A percentile compares a stretch with the other conserved stretches of the same genome.
phyloP scores from a whole-genome alignment of 64 coral and sea anemone genomes.

The Stylophora pistillata region DNA sequence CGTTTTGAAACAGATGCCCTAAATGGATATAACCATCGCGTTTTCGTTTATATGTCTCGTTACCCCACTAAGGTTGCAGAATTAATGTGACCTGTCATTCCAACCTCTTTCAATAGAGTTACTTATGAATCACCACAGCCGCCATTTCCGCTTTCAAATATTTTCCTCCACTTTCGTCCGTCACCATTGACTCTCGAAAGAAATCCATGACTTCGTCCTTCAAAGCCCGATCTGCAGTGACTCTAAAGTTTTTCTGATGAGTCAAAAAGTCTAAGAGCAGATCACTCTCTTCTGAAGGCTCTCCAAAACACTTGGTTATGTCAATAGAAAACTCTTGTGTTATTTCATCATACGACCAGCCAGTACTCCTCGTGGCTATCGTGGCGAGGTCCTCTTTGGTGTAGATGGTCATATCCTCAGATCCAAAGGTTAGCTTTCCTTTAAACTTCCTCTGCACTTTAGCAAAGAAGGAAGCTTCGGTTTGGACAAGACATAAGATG shows the following conservation, averaged over 20 bases:
- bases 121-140: background rate
- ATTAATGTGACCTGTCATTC: too few relatives aligned
- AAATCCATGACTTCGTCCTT: conserved; percentile 10
- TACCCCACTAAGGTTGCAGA: too few relatives aligned
- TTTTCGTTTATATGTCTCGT: too few relatives aligned
- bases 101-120: background rate
- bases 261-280: conserved; percentile 28
- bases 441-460: conserved; percentile 29
- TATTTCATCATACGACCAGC: conserved; percentile 14
- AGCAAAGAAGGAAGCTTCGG: conserved; percentile 2
- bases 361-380: background rate
- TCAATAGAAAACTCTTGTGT: conserved; percentile 8
- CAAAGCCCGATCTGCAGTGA: conserved; percentile 27
- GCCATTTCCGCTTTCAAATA: conserved; percentile 8
- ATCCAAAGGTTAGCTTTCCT: conserved; percentile 10
- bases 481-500: conserved; percentile 23
- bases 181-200: background rate
- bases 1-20: too few relatives aligned
- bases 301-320: background rate
- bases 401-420: conserved; percentile 13
- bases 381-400: background rate
- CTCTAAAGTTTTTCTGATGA: conserved; percentile 38
- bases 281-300: conserved; percentile 17
- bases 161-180: background rate
- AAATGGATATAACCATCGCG: too few relatives aligned